Conservation (phyloP, 35 echinoderm and acorn worm species). For the Eucidaris tribuloides region DNA sequence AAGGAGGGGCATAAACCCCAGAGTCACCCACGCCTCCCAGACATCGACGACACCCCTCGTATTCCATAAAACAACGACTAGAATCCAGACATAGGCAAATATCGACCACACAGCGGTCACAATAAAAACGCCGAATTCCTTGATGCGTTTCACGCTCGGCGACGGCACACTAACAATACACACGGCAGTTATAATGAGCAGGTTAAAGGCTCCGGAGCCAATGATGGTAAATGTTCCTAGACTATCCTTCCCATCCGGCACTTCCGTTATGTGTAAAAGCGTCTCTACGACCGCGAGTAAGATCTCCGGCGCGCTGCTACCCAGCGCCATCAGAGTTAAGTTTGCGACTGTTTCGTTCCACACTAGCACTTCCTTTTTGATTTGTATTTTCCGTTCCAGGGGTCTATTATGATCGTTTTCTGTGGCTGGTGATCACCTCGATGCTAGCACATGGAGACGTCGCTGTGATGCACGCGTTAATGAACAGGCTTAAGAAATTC, state of each 20-base stretch:
- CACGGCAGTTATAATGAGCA: constrained; percentile 91
- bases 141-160: constrained; percentile 59
- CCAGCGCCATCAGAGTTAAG: constrained; percentile 93
- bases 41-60: constrained; percentile 54
- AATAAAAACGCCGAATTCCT: constrained; percentile 96
- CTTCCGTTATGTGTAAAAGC: constrained; percentile 19
- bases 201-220: constrained; percentile 93
- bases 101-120: constrained; percentile 93
- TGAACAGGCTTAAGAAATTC: constrained; percentile 82
- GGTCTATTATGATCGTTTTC: constrained; percentile 76
- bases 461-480: constrained; percentile 94
- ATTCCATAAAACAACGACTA: constrained; percentile 64
- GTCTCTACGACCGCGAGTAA: constrained; percentile 73
- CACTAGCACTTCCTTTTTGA: constrained; percentile 81
- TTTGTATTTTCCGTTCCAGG: constrained; percentile 64
- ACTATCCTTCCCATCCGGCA: constrained; percentile 41
- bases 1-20: constrained; percentile 73
- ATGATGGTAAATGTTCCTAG: constrained; percentile 95
- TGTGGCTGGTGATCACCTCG: constrained; percentile 95
- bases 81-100: constrained; percentile 97
- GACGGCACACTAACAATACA: constrained; percentile 86
- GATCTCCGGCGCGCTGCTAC: constrained; percentile 96
- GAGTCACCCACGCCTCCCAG: constrained; percentile 91
- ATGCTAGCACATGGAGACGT: constrained; percentile 98
- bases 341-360: constrained; percentile 99